phyloP scores from a whole-genome alignment of 2,888 invertebrate species.

The Drosophila borborema region DNA sequence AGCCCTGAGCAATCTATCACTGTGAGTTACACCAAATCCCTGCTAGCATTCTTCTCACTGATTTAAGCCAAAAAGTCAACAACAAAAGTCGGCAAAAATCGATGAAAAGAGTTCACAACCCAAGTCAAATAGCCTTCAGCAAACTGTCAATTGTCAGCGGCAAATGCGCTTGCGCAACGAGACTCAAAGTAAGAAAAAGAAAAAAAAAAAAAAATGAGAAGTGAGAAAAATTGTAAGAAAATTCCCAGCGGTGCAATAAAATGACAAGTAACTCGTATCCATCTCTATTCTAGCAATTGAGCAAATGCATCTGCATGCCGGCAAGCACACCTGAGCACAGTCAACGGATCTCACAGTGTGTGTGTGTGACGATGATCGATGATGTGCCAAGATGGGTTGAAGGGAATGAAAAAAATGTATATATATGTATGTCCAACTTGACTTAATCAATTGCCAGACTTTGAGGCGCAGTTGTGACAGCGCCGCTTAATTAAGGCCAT shows the following conservation, averaged over 20 bases:
- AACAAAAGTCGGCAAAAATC: slow-evolving; percentile 34
- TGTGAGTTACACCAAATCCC: not conserved
- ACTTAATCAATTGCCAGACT: slow-evolving; percentile 49
- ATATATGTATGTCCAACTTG: not conserved
- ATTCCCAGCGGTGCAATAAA: slow-evolving; percentile 55
- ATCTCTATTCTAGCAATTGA: slow-evolving; percentile 4
- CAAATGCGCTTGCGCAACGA: slow-evolving; percentile 45
- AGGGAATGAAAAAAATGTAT: slow-evolving; percentile 17
- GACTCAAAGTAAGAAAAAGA: slow-evolving; percentile 1
- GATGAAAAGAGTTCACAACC: slow-evolving; percentile 26
- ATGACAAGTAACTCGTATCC: slow-evolving; percentile 53
- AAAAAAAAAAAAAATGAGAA: not conserved
- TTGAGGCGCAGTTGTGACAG: slow-evolving; percentile 58
- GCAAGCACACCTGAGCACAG: slow-evolving; percentile 57
- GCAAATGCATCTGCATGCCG: slow-evolving; percentile 15
- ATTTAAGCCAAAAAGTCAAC: slow-evolving; percentile 43
- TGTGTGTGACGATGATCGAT: slow-evolving; percentile 66
- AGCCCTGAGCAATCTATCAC: slow-evolving; percentile 8
- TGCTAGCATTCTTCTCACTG: not conserved
- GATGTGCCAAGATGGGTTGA: slow-evolving; percentile 25
- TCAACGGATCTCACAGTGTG: slow-evolving; percentile 17
- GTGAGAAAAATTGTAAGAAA: slow-evolving; percentile 10
- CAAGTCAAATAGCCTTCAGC: slow-evolving; percentile 15
- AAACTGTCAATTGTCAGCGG: slow-evolving; percentile 27
- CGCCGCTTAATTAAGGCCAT: slow-evolving; percentile 45